Percentiles rank a stretch among this genome's conserved stretches.
These are phyloP conservation scores for Stegophylla sp. DNA, from an alignment of 2,888 invertebrate species.

Conservation along the genomic window DNA sequence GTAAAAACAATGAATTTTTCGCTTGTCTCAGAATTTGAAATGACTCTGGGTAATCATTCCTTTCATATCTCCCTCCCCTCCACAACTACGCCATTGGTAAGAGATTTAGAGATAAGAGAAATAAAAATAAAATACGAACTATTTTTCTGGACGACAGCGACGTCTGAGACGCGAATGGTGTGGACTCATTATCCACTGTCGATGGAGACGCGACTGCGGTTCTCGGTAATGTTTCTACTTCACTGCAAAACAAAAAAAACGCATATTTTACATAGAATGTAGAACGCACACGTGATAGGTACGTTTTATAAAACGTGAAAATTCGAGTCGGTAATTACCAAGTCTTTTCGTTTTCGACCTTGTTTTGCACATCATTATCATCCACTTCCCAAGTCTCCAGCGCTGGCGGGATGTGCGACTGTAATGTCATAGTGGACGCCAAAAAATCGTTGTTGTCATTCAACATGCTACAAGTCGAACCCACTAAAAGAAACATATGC, in stretches of 20 bases:
- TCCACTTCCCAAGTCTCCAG: conserved; percentile 9
- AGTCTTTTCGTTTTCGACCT: conserved; percentile 6
- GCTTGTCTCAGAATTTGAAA: no score
- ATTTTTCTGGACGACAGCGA: conserved; percentile 40
- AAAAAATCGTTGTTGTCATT: conserved; percentile 16
- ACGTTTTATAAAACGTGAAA: no score
- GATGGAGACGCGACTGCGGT: neutral
- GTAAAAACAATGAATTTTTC: no score
- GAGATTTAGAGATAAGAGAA: no score
- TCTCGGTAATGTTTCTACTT: neutral
- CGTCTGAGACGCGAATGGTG: conserved; percentile 36
- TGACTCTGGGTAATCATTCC: no score
- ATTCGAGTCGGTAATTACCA: neutral
- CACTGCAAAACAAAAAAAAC: conserved; percentile 14
- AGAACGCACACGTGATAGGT: no score
- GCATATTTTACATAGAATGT: no score
- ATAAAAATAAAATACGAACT: conserved; percentile 21
- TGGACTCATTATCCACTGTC: neutral
- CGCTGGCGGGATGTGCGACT: conserved; percentile 18
- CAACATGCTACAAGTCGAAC: conserved; percentile 39
- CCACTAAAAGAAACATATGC: conserved; percentile 29
- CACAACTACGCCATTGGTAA: no score
- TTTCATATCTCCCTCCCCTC: no score
- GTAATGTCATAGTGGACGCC: conserved; percentile 43
- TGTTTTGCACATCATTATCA: neutral